Conservation (phyloP, 2,888 invertebrate species). For the Caenorhabditis japonica region DNA sequence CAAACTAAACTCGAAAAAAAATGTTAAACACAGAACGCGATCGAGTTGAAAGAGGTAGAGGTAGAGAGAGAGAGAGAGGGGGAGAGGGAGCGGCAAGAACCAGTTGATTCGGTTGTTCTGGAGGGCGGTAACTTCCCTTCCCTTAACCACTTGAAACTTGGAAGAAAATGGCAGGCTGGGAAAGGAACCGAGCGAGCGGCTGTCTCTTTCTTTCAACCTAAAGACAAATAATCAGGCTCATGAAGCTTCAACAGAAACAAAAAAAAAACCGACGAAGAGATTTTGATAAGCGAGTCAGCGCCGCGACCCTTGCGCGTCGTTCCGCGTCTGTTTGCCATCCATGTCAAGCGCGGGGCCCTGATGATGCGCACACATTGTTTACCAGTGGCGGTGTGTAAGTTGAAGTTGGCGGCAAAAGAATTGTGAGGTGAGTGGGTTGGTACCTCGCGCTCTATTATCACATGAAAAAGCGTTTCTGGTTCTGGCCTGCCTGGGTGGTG, state of each 20-base stretch:
- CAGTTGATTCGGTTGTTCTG: background rate
- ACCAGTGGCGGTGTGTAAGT: slow-evolving; percentile 49
- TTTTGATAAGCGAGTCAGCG: slow-evolving; percentile 41
- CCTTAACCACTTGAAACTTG: slow-evolving; percentile 44
- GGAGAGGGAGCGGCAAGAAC: slow-evolving; percentile 3
- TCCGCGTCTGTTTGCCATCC: slow-evolving; percentile 28
- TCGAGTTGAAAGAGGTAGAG: too few species aligned
- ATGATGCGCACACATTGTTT: slow-evolving; percentile 53
- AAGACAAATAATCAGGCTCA: slow-evolving; percentile 46
- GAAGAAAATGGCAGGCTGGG: slow-evolving; percentile 23
- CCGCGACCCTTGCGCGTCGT: slow-evolving; percentile 21
- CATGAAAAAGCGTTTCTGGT: slow-evolving; percentile 42
- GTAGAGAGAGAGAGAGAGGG: slow-evolving; percentile 1
- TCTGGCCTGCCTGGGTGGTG: slow-evolving; percentile 23
- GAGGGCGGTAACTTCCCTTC: slow-evolving; percentile 7
- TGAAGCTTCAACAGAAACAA: background rate
- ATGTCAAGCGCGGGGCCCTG: slow-evolving; percentile 36
- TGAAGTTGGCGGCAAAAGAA: slow-evolving; percentile 13
- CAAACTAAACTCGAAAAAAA: slow-evolving; percentile 2
- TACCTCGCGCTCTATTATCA: slow-evolving; percentile 9
- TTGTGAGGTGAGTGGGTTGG: too few species aligned
- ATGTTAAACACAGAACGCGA: too few species aligned
- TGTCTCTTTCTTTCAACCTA: slow-evolving; percentile 39
- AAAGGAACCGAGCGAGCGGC: background rate
- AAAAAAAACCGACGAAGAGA: slow-evolving; percentile 18